phyloP scores from a whole-genome alignment of 1,140 invertebrate species.

The Mylabris phalerata region DNA sequence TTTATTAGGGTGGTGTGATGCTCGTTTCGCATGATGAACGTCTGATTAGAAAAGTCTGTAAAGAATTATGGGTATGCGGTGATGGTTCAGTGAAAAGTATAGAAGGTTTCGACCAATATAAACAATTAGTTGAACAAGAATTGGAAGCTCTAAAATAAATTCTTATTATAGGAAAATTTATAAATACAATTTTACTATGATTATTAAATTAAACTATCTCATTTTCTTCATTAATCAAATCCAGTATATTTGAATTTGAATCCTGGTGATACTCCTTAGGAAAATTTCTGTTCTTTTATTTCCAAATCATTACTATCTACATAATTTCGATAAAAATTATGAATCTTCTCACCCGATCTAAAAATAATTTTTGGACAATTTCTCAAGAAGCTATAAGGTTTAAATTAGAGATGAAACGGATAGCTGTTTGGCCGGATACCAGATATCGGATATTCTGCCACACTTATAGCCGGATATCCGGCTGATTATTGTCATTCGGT shows the following conservation, averaged over 20 bases:
- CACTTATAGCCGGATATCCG: no score
- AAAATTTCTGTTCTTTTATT: constrained; percentile 33
- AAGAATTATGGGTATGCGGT: constrained; percentile 95
- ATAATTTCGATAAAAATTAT: constrained; percentile 43
- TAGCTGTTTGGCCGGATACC: no score
- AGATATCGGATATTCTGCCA: no score
- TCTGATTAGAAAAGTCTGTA: constrained; percentile 93
- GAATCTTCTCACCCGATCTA: constrained; percentile 42
- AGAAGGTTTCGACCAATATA: constrained; percentile 89
- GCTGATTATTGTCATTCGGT: no score
- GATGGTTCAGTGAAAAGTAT: constrained; percentile 79
- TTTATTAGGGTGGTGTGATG: constrained; percentile 86
- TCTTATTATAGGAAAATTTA: constrained; percentile 11
- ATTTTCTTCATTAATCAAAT: no score
- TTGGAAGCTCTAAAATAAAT: constrained; percentile 49
- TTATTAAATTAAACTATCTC: no score
- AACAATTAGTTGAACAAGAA: constrained; percentile 88
- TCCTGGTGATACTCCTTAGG: constrained; percentile 39
- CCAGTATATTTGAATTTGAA: constrained; percentile 12
- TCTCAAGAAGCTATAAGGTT: no score
- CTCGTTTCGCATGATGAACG: constrained; percentile 98
- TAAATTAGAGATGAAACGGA: no score
- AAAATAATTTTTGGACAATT: no score
- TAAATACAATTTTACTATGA: constrained; percentile 17
- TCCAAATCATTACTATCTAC: constrained; percentile 30